phyloP scores from a whole-genome alignment of 2,113 vertebrate species.

The Phalacrocorax carbo region DNA sequence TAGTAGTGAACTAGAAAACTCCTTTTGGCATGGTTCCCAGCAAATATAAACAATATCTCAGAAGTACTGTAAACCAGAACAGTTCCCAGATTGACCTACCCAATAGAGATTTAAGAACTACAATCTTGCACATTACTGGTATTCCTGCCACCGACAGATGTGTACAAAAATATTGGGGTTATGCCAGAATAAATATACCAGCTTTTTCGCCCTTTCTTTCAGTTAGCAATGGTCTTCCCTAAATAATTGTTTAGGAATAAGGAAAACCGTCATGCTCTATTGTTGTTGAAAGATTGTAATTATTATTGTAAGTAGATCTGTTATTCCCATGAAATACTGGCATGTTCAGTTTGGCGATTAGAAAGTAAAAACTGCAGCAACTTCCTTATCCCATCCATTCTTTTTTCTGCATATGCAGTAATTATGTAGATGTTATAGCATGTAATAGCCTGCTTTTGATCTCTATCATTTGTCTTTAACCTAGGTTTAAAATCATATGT shows the following conservation, averaged over 20 bases:
- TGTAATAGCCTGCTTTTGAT: conserved; percentile 42
- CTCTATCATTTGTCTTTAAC: conserved; percentile 8
- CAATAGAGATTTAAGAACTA: neutral
- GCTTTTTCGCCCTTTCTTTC: conserved; percentile 46
- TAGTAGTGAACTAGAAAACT: neutral
- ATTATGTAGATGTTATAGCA: conserved; percentile 9
- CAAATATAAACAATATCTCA: neutral
- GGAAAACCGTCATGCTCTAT: conserved; percentile 64
- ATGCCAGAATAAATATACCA: conserved; percentile 59
- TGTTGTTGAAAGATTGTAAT: conserved; percentile 58
- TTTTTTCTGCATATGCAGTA: neutral
- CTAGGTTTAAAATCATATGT: conserved; percentile 40
- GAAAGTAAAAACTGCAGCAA: conserved; percentile 25
- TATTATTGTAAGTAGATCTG: conserved; percentile 41
- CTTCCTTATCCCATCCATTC: conserved; percentile 41
- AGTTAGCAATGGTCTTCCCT: conserved; percentile 47
- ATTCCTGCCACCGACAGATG: conserved; percentile 21
- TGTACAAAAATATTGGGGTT: conserved; percentile 28
- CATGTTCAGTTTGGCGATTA: conserved; percentile 29
- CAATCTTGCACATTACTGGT: neutral
- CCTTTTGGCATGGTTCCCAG: neutral
- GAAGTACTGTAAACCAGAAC: neutral
- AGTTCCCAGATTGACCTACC: neutral
- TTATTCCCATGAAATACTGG: conserved; percentile 57
- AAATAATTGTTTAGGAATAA: conserved; percentile 59